A percentile compares a stretch with the other conserved stretches of the same genome.
These are phyloP conservation scores for Corythoichthys haematopterus DNA, from an alignment of 2,113 vertebrate genomes.

Conservation along the genomic window DNA sequence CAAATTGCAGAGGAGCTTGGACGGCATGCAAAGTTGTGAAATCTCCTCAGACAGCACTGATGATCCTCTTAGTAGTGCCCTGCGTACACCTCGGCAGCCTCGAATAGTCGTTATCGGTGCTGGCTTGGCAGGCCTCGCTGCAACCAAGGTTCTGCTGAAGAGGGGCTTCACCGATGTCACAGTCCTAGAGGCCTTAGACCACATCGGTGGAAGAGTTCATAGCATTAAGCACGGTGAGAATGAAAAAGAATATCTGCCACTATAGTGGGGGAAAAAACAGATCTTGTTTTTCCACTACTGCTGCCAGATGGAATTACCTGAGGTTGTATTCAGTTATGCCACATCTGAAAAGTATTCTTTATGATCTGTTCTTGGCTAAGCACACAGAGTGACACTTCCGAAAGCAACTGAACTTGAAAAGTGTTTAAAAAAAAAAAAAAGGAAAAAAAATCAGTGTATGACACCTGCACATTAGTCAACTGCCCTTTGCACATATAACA, in stretches of 20 bases:
- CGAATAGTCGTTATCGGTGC: conserved; percentile 96
- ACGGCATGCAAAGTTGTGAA: conserved; percentile 99
- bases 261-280: not conserved
- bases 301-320: not conserved
- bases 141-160: conserved; percentile 86
- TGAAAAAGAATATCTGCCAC: not conserved
- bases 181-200: conserved; percentile 90
- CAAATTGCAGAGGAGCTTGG: conserved; percentile 88
- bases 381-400: no score
- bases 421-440: no score
- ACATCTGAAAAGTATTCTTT: not conserved
- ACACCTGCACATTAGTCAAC: no score
- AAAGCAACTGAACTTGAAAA: no score
- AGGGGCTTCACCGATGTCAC: conserved; percentile 94
- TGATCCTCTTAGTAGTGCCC: conserved; percentile 96
- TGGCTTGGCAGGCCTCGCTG: conserved; percentile 91
- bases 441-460: no score
- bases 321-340: not conserved
- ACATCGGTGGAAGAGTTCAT: conserved; percentile 90
- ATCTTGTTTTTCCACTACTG: not conserved
- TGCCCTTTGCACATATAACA: no score
- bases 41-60: conserved; percentile 98
- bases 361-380: not conserved
- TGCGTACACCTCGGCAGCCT: conserved; percentile 89
- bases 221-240: conserved; percentile 88